Evolutionary conservation across 2,113 vertebrate species (phyloP).

Genomic region (Rhynchopsitta pachyrhyncha): DNA sequence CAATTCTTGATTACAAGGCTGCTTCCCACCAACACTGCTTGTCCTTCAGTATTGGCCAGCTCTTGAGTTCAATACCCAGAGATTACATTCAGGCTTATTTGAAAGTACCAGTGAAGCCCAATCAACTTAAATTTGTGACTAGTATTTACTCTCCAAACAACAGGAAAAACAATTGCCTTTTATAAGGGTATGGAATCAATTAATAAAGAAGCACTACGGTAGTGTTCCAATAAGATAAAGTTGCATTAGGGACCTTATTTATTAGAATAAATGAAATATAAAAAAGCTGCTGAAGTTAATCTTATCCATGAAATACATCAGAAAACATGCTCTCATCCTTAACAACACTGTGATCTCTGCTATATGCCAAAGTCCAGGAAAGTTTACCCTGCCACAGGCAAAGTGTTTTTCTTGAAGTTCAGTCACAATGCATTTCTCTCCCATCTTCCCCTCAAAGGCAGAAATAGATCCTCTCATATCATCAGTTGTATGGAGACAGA

Average conservation of each 20-base stretch:
- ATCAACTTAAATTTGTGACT: background rate
- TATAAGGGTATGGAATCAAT: background rate
- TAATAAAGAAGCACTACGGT: background rate
- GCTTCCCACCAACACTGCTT: background rate
- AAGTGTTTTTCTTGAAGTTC: background rate
- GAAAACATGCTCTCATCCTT: background rate
- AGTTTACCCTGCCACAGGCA: background rate
- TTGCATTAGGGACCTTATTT: background rate
- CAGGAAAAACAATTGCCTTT: background rate
- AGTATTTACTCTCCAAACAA: background rate
- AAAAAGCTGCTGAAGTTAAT: background rate
- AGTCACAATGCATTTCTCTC: background rate
- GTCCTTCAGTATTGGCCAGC: background rate
- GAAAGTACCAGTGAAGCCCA: background rate
- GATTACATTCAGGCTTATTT: background rate
- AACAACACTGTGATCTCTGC: background rate
- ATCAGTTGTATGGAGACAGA: background rate
- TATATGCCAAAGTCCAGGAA: background rate
- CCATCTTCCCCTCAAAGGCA: background rate
- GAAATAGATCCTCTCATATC: background rate
- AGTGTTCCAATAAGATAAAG: background rate
- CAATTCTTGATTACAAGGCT: background rate
- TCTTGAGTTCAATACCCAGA: background rate
- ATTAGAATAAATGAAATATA: background rate
- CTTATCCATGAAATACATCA: background rate